A percentile compares a stretch with the other conserved stretches of the same genome.
These are phyloP conservation scores for Habrosyne pyritoides DNA, from an alignment of 2,888 invertebrate genomes.

Conservation along the genomic window DNA sequence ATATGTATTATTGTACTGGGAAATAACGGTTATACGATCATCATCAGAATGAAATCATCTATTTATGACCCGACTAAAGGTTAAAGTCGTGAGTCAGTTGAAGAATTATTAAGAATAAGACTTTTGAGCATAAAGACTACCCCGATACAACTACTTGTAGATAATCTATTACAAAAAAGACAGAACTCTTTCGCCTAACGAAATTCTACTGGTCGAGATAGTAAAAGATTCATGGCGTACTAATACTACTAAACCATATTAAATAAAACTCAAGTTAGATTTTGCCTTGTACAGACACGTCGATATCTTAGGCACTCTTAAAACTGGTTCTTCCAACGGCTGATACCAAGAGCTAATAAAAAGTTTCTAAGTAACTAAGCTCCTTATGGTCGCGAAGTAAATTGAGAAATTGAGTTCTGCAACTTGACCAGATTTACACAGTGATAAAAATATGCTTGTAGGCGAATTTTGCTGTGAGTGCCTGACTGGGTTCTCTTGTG, in stretches of 20 bases:
- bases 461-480: not conserved
- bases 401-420: not conserved
- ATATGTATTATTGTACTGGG: not conserved
- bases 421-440: not conserved
- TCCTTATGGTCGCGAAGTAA: not conserved
- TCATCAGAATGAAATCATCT: not conserved
- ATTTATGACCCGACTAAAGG: not conserved
- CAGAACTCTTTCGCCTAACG: not conserved
- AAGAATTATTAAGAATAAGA: not conserved
- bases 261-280: not conserved
- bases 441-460: not conserved
- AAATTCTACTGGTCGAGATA: no score
- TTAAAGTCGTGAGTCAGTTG: not conserved
- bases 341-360: not conserved
- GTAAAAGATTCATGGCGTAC: no score
- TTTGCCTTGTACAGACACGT: not conserved
- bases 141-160: not conserved
- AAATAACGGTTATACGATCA: not conserved
- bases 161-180: not conserved
- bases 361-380: constrained; percentile 1
- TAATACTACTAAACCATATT: no score
- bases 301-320: not conserved
- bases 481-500: not conserved
- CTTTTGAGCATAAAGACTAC: not conserved
- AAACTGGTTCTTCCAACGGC: constrained; percentile 3